phyloP scores from a whole-genome alignment of 2,797 vertebrate species.

The Anisognathus igniventris region DNA sequence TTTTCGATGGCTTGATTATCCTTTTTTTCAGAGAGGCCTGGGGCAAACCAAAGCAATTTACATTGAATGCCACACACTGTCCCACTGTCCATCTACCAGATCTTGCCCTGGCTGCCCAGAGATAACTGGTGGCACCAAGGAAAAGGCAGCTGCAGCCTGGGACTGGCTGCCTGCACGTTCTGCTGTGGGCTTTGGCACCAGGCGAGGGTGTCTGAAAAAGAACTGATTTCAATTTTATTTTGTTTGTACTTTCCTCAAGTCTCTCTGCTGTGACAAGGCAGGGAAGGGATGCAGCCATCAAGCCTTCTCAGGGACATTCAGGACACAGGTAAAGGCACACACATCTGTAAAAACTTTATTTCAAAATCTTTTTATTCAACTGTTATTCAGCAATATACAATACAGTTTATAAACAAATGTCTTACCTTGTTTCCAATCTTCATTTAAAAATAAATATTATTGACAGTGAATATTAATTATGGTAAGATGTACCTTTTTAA shows the following conservation, averaged over 20 bases:
- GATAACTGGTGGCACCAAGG: neutral
- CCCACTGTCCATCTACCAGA: neutral
- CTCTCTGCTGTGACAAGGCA: neutral
- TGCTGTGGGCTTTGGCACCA: neutral
- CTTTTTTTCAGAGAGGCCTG: neutral
- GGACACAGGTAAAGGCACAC: slow-evolving; percentile 19
- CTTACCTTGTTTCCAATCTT: slow-evolving; percentile 87
- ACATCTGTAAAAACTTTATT: slow-evolving; percentile 72
- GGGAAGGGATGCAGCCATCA: neutral
- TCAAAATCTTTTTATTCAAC: slow-evolving; percentile 88
- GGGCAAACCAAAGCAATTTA: neutral
- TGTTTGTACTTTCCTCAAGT: neutral
- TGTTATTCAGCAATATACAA: slow-evolving; percentile 88
- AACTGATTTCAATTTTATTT: neutral
- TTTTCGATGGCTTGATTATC: neutral
- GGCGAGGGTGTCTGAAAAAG: neutral
- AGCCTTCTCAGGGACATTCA: neutral
- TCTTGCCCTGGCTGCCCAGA: neutral
- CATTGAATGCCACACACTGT: neutral
- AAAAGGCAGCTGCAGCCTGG: neutral
- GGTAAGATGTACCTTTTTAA: slow-evolving; percentile 82
- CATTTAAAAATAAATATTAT: slow-evolving; percentile 97
- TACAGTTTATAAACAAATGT: slow-evolving; percentile 89
- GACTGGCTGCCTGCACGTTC: neutral
- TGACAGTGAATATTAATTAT: slow-evolving; percentile 86